Base-by-base conservation (phyloP, 2,888 invertebrate species). In the Tipula lateralis region DNA sequence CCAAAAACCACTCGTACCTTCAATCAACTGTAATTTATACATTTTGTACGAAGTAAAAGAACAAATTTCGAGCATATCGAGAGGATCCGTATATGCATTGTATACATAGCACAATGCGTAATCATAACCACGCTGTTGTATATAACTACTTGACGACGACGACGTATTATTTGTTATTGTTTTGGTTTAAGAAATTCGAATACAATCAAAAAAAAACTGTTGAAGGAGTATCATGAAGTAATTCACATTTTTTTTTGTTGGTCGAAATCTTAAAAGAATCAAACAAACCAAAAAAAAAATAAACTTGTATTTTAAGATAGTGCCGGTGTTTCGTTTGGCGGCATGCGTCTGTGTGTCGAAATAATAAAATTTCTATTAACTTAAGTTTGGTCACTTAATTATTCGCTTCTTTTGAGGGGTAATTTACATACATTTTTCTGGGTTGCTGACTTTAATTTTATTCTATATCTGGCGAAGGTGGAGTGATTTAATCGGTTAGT, bases 181-280 rank as follows among this genome's bases (percentile, higher is more conserved):
- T 66, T 66, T 66, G 66, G 66, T 66, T 66, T 24, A 66, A 66
- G 66, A 66, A 66, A 66, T 66, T 66, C 24, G 24, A 66, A 66
- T 24, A 66, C 66, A 66, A 50, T 16, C 9, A 36, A 36, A 36
- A 34, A 44, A 16, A 44, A 44, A 50, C 2, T 50, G 16, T 50
- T 66, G 66, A 66, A 66, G 66, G 66, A 66, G 66, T 66, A 66
- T 66, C 66, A 66, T 66, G 66, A 66, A 66, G 66, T 66, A 66
- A 66, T 66, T 66, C 66, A 66, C 66, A 66, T 66, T 66, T 66
- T 66, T 66, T 66, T 39, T 13, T 39, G 9, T 13, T 66, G 66
- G 66, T 66, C 66, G 24, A 66, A 66, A 24, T 66, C 66, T 66
- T 66, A 66, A 66, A 66, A 66, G 24, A 66, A 66, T 66, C 66